phyloP scores from a whole-genome alignment of 2,797 vertebrate genomes.

The Todus mexicanus region DNA sequence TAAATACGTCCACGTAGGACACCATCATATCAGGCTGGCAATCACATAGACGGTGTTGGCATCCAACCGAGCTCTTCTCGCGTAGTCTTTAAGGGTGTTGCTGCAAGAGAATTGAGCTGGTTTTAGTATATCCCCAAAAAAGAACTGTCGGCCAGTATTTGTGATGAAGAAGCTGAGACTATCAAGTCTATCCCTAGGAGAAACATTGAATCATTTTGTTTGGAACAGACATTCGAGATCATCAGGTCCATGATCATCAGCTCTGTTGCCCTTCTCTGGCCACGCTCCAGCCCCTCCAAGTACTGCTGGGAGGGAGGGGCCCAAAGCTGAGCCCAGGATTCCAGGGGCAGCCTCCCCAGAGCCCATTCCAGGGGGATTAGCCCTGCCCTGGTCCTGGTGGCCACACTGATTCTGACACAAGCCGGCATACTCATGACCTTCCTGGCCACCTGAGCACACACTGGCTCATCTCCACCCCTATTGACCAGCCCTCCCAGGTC shows the following conservation, averaged over 20 bases:
- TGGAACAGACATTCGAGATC: no score
- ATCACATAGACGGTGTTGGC: fast-evolving
- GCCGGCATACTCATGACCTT: no score
- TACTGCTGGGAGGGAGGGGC: neutral
- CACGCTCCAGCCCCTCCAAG: neutral
- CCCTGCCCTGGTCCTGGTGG: neutral
- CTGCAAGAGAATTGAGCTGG: neutral
- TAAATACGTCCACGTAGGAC: fast-evolving
- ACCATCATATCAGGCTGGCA: fast-evolving
- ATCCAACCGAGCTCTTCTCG: neutral
- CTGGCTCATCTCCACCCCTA: no score
- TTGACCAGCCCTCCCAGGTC: neutral
- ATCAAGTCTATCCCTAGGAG: neutral
- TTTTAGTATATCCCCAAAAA: neutral
- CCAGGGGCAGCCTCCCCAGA: neutral
- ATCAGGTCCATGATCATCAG: no score
- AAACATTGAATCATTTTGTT: neutral
- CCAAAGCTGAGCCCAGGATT: neutral
- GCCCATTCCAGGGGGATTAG: neutral
- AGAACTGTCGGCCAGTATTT: neutral
- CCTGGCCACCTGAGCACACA: no score
- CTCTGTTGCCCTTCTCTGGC: neutral
- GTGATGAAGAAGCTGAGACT: neutral
- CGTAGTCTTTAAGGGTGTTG: neutral
- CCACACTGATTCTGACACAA: no score